Base-by-base conservation (phyloP, 2,888 invertebrate species). In the Adineta ricciae region DNA sequence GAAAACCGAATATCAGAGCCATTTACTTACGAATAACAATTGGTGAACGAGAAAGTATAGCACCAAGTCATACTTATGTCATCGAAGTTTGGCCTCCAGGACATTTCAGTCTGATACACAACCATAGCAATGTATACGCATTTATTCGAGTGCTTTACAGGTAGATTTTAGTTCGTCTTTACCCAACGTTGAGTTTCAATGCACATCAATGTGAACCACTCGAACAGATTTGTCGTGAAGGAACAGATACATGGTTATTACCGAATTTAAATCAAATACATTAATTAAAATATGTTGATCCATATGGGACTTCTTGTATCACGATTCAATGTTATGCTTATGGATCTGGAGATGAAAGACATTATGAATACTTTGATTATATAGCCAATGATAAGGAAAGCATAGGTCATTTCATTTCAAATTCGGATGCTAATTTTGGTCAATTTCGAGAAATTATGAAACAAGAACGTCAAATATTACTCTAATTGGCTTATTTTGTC, bases 321-420 rank as follows among this genome's bases (percentile, higher is more conserved):
- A 41, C 41, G 2, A 78, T 78, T 78, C 78, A 78, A 41, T 38
- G 38, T 41, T 78, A 78, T 19, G 2, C 36, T 24, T 78, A 78
- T 41, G 78, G 78, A 16, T 1, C 11, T 9, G 41, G 41, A 24
- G 78, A 78, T 14, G 24, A 41, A n/a, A 24, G 41, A 41, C 78
- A 78, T 78, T 78, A 78, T 14, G 78, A 78, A 41, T 78, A 78
- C 16, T 78, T 78, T 41, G 78, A 78, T 38, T 78, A 78, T 78
- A 4, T 78, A n/a, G n/a, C 21, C 1, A 78, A 41, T 14, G 78
- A 78, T 78, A 24, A 24, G 11, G 21, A 41, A 41, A 16, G 36
- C 24, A 38, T 78, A n/a, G 78, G 41, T n/a, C 78, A 78, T n/a
- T 78, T 78, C 11, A n/a, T 41, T 78, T 24, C 78, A 38, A 24